A percentile compares a stretch with the other conserved stretches of the same genome.
These are phyloP conservation scores for Takifugu rubripes DNA, from an alignment of 2,797 vertebrate species.

Conservation along the genomic window DNA sequence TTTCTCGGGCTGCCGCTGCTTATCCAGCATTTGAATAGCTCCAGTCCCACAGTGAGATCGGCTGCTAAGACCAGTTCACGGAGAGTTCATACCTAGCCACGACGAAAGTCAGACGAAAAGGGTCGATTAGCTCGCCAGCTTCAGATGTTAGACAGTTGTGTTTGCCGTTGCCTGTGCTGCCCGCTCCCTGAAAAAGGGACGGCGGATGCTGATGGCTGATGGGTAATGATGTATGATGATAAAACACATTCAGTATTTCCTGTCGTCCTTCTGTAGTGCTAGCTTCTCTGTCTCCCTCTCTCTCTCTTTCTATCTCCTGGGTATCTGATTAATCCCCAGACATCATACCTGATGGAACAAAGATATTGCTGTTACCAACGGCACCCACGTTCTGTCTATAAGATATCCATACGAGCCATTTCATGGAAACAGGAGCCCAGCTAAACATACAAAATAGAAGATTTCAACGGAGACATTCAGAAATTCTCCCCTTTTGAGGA, in stretches of 20 bases:
- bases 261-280: neutral
- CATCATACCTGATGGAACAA: no score
- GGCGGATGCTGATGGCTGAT: slow-evolving; percentile 23
- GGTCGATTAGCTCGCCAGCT: slow-evolving; percentile 17
- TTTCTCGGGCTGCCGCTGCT: no score
- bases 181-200: slow-evolving; percentile 48
- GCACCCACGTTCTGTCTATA: no score
- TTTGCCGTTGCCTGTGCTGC: slow-evolving; percentile 21
- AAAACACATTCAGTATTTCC: slow-evolving; percentile 4
- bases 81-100: slow-evolving; percentile 17
- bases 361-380: no score
- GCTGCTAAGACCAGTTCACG: slow-evolving; percentile 1
- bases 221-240: slow-evolving; percentile 17
- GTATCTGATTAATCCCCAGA: no score
- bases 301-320: no score
- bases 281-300: no score
- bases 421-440: no score
- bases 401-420: no score
- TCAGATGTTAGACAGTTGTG: slow-evolving; percentile 24
- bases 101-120: slow-evolving; percentile 7
- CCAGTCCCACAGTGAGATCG: neutral
- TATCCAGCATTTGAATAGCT: neutral
- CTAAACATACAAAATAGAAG: no score
- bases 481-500: no score
- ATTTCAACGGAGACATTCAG: no score